Evolutionary conservation across 2,888 invertebrate species (phyloP).

Genomic region (Meteorus cinctellus): DNA sequence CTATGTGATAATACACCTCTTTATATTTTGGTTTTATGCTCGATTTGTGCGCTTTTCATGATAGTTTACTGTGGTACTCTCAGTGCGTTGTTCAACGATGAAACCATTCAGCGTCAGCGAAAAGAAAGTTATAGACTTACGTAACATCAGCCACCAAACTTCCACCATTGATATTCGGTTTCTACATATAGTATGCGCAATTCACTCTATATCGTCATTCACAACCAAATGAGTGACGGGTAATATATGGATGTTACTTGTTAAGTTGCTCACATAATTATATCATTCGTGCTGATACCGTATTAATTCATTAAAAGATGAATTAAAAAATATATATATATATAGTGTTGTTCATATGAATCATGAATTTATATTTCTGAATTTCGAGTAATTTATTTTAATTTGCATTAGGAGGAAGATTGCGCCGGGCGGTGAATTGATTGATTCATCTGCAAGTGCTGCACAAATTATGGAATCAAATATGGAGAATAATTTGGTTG

Average conservation of each 20-base stretch:
- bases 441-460: slow-evolving; percentile 53
- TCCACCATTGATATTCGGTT: slow-evolving; percentile 51
- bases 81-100: slow-evolving; percentile 63
- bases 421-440: slow-evolving; percentile 65
- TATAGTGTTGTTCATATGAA: too few relatives aligned
- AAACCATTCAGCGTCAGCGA: slow-evolving; percentile 64
- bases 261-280: too few relatives aligned
- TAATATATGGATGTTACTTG: background rate
- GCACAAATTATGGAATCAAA: slow-evolving; percentile 63
- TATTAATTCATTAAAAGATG: too few relatives aligned
- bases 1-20: slow-evolving; percentile 1
- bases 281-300: too few relatives aligned
- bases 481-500: slow-evolving; percentile 57
- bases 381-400: slow-evolving; percentile 19
- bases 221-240: background rate
- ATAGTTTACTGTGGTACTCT: slow-evolving; percentile 5
- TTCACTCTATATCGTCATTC: slow-evolving; percentile 32
- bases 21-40: slow-evolving; percentile 28
- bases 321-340: too few relatives aligned
- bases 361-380: background rate
- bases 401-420: slow-evolving; percentile 70
- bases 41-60: slow-evolving; percentile 39
- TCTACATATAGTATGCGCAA: slow-evolving; percentile 55
- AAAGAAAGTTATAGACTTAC: slow-evolving; percentile 69
- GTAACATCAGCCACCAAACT: slow-evolving; percentile 56